These are phyloP conservation scores for Eupithecia pulchellata DNA, from an alignment of 2,888 invertebrate genomes.

Conservation along the genomic window DNA sequence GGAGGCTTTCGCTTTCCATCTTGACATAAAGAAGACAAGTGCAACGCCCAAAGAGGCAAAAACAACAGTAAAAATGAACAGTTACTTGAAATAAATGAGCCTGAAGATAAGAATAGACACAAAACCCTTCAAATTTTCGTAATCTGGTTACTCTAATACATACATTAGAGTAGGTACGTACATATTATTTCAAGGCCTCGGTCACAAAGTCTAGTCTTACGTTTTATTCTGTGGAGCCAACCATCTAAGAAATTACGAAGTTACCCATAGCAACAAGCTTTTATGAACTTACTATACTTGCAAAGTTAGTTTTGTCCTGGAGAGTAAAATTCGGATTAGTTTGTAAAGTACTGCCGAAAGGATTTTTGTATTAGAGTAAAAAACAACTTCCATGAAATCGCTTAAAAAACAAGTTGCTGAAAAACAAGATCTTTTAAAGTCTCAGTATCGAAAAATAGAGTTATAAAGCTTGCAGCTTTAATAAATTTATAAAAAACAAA, in stretches of 20 bases:
- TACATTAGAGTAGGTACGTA: too few relatives aligned
- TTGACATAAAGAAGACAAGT: not conserved
- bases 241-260: not conserved
- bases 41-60: not conserved
- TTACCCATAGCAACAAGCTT: not conserved
- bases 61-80: not conserved
- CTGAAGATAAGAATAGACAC: not conserved
- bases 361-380: not conserved
- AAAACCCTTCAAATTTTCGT: not conserved
- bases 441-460: not conserved
- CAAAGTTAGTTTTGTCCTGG: not conserved
- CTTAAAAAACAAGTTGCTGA: not conserved
- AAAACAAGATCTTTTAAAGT: not conserved
- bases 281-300: not conserved
- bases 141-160: too few relatives aligned
- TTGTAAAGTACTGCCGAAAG: not conserved
- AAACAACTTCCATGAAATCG: not conserved
- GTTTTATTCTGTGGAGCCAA: not conserved
- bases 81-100: not conserved
- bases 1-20: too few relatives aligned
- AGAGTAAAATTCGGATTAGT: not conserved
- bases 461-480: not conserved
- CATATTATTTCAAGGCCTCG: not conserved
- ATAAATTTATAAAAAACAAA: not conserved
- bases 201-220: not conserved